Evolutionary conservation across 1,140 invertebrate genomes (phyloP).

Genomic region (Frieseomelitta varia): DNA sequence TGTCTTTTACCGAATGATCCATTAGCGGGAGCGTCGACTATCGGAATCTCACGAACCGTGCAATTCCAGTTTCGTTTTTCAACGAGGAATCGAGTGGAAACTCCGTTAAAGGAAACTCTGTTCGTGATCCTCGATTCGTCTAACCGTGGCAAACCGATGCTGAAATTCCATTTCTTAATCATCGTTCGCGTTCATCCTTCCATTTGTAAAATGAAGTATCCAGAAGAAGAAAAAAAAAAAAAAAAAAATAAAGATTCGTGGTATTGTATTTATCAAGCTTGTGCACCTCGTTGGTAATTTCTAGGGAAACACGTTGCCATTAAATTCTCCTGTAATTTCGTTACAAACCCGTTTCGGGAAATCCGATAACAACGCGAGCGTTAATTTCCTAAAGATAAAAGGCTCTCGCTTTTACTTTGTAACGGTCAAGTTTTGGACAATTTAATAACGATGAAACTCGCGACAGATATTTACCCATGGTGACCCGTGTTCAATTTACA

Average conservation of each 20-base stretch:
- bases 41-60: conserved; percentile 39
- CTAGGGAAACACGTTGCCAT: not conserved
- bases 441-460: not conserved
- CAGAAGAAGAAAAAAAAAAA: not conserved
- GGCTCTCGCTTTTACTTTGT: not conserved
- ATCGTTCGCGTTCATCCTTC: not conserved
- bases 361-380: not conserved
- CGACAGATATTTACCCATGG: not conserved
- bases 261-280: not conserved
- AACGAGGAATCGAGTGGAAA: not conserved
- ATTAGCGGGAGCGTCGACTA: conserved; percentile 63
- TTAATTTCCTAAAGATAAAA: not conserved
- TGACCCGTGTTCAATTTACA: not conserved
- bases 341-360: not conserved
- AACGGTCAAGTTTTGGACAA: not conserved
- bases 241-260: not conserved
- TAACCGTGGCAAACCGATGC: not conserved
- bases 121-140: not conserved
- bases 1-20: conserved; percentile 61
- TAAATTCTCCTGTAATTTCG: not conserved
- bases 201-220: not conserved
- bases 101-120: not conserved
- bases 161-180: conserved; percentile 13
- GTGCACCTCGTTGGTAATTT: no score
- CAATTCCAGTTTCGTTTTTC: conserved; percentile 30